Percentiles rank a stretch among this genome's conserved stretches.
These are phyloP conservation scores for Lagenorhynchus albirostris DNA, from an alignment of 2,113 vertebrate species.

Conservation along the genomic window DNA sequence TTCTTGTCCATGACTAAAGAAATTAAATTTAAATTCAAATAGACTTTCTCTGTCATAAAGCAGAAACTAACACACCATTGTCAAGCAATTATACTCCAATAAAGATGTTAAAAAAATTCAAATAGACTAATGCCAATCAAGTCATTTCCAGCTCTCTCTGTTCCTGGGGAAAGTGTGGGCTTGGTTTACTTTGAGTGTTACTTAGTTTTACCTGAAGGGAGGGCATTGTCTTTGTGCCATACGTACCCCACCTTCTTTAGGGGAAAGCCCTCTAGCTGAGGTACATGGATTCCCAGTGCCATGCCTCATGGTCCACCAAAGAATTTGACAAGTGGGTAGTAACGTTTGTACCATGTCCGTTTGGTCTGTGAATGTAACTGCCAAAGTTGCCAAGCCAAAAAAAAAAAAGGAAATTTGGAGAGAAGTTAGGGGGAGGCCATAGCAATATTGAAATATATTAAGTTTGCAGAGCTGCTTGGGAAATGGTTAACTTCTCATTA, in stretches of 20 bases:
- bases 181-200: background rate
- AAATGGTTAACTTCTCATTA: constrained; percentile 22
- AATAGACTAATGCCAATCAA: background rate
- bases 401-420: background rate
- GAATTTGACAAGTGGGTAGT: background rate
- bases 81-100: too few relatives aligned
- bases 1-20: background rate
- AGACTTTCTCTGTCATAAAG: background rate
- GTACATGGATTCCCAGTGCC: background rate
- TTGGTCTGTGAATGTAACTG: background rate
- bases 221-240: background rate
- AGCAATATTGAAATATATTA: constrained; percentile 23
- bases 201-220: background rate
- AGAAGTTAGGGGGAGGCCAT: background rate
- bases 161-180: background rate
- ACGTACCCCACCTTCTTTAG: background rate
- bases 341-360: background rate
- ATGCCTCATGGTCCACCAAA: background rate
- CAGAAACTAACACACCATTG: too few relatives aligned
- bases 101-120: background rate
- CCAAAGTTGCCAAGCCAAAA: background rate
- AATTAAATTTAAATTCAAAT: background rate
- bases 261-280: background rate
- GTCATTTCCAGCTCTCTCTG: background rate
- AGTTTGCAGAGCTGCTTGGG: background rate